Evolutionary conservation across 2,888 invertebrate genomes (phyloP).

Genomic region (Cheilosia pagana): DNA sequence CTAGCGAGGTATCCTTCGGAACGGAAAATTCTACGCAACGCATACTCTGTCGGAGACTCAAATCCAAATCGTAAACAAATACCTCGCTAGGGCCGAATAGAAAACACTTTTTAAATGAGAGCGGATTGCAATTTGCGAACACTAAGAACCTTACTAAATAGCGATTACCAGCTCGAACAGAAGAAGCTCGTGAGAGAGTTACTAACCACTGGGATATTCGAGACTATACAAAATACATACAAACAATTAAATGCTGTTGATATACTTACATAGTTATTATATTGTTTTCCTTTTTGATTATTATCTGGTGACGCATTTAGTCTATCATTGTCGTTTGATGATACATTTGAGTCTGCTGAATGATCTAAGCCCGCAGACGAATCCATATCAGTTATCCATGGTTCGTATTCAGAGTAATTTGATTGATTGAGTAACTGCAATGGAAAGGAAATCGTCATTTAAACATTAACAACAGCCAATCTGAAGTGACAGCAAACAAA

Average conservation of each 20-base stretch:
- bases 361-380: slow-evolving; percentile 81
- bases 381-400: slow-evolving; percentile 82
- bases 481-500: slow-evolving; percentile 67
- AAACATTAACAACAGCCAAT: not conserved
- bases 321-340: slow-evolving; percentile 81
- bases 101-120: too few species aligned
- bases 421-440: slow-evolving; percentile 82
- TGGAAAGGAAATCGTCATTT: not conserved
- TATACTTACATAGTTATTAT: slow-evolving; percentile 78
- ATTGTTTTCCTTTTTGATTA: slow-evolving; percentile 76
- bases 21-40: too few species aligned
- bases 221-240: not conserved
- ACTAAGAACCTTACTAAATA: too few species aligned
- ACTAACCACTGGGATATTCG: not conserved
- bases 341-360: slow-evolving; percentile 82
- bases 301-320: slow-evolving; percentile 81
- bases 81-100: too few species aligned
- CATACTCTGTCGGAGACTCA: too few species aligned
- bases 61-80: too few species aligned
- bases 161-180: too few species aligned
- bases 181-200: too few species aligned
- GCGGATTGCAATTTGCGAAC: too few species aligned
- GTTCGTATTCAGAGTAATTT: slow-evolving; percentile 81
- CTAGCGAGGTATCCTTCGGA: too few species aligned
- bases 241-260: not conserved